Percentiles rank a stretch among this genome's conserved stretches.
Conservation (phyloP, 2,113 vertebrate species). For the Hystrix cristata region DNA sequence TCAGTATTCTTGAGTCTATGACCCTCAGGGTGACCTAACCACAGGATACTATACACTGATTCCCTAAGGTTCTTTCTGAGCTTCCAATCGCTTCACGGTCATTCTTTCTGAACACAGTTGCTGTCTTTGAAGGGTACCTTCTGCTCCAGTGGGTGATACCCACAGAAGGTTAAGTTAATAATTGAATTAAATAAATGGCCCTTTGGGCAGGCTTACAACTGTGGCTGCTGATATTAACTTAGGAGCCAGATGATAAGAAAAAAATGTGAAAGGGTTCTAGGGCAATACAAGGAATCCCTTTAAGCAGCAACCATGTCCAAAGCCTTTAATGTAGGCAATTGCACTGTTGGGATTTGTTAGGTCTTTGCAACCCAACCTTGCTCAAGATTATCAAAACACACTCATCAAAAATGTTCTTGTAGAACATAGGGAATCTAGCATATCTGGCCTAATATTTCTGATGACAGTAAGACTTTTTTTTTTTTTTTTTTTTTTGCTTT, state of each 20-base stretch:
- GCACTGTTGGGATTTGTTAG: not conserved
- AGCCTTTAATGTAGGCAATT: not conserved
- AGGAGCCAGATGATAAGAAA: not conserved
- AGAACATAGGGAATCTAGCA: constrained; percentile 34
- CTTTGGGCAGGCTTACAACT: not conserved
- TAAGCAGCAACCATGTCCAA: not conserved
- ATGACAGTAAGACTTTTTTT: not conserved
- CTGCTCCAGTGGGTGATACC: not conserved
- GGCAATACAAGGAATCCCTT: not conserved
- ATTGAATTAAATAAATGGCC: not conserved
- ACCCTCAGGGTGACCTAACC: not conserved
- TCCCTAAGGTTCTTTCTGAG: not conserved
- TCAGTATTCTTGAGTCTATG: not conserved
- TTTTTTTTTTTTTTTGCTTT: not conserved
- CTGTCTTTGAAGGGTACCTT: not conserved
- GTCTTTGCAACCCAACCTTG: constrained; percentile 29
- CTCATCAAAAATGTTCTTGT: not conserved
- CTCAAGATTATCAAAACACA: constrained; percentile 9
- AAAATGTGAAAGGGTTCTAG: not conserved
- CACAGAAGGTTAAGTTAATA: not conserved
- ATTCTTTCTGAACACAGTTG: not conserved
- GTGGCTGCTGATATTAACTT: not conserved
- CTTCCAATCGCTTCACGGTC: not conserved
- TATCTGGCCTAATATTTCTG: constrained; percentile 42
- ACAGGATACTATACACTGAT: not conserved